Evolutionary conservation across 2,888 invertebrate species (phyloP).

Genomic region (Cryptophagus acutangulus): DNA sequence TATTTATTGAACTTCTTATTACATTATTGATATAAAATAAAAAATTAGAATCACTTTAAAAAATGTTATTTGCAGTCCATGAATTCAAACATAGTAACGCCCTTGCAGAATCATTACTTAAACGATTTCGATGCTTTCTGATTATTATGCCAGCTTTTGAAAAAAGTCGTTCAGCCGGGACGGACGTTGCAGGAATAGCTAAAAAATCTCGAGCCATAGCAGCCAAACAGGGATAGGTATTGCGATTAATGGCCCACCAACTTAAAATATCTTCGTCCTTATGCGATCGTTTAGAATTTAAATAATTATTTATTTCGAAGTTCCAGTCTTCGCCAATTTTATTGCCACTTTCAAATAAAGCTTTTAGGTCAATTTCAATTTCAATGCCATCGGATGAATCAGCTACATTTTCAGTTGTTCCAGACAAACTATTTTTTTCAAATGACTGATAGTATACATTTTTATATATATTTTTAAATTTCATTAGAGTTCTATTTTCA

Average conservation of each 20-base stretch:
- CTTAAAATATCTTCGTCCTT: not conserved
- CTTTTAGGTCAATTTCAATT: not conserved
- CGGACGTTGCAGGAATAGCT: not conserved
- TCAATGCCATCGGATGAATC: not conserved
- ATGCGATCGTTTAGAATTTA: not conserved
- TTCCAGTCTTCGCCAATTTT: conserved; percentile 2
- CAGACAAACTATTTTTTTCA: not conserved
- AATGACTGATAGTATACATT: too few species aligned
- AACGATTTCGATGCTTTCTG: not conserved
- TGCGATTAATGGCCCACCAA: not conserved
- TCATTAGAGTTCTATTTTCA: conserved; percentile 4
- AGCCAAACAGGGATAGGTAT: not conserved
- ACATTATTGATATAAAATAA: too few species aligned
- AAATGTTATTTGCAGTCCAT: too few species aligned
- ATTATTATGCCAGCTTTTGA: not conserved
- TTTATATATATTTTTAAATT: conserved; percentile 2
- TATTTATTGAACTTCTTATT: too few species aligned
- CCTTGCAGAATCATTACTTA: not conserved
- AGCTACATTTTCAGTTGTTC: not conserved
- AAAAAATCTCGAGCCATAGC: not conserved
- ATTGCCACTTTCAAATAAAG: not conserved
- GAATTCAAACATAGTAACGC: not conserved
- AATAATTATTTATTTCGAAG: not conserved
- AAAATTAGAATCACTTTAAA: too few species aligned
- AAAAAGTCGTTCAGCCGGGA: not conserved